Percentiles rank a stretch among this genome's conserved stretches.
These are phyloP conservation scores for Actinernus sp. DNA, from an alignment of 92 coral and sea anemone species.

Conservation along the genomic window DNA sequence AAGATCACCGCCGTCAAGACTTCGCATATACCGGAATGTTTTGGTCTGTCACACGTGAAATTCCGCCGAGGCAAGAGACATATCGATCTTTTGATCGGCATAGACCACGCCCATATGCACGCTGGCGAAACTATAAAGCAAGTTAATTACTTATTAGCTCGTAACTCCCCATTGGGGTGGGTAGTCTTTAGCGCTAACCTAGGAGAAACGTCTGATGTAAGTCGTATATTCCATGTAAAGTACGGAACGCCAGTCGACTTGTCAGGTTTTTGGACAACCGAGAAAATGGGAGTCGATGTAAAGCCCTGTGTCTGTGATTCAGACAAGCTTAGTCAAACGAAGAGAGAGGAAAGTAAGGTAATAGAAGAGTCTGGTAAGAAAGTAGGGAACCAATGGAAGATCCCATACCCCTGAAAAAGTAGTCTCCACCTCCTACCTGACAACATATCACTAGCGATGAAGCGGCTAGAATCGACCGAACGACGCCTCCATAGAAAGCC, in stretches of 20 bases:
- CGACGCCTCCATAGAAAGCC: conserved; percentile 36
- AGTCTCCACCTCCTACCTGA: conserved; percentile 15
- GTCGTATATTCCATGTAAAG: conserved; percentile 23
- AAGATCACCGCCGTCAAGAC: conserved; percentile 32
- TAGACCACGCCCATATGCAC: conserved; percentile 69
- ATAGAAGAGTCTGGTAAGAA: no score
- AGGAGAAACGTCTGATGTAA: neutral
- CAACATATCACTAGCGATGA: conserved; percentile 21
- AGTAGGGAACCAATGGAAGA: conserved; percentile 47
- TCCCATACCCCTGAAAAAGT: conserved; percentile 58
- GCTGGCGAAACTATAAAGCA: conserved; percentile 60
- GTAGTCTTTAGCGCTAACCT: conserved; percentile 38
- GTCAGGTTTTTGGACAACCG: conserved; percentile 49
- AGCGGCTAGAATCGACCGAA: conserved; percentile 52
- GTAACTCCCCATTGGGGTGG: conserved; percentile 64
- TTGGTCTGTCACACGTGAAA: conserved; percentile 26
- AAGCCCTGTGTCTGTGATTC: conserved; percentile 28
- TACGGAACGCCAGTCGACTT: conserved; percentile 31
- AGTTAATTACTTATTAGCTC: conserved; percentile 25
- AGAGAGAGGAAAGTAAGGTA: conserved; percentile 18
- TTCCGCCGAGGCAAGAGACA: conserved; percentile 39
- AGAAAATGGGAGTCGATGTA: conserved; percentile 48
- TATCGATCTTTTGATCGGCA: conserved; percentile 61
- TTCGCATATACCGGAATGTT: neutral
- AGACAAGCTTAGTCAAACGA: conserved; percentile 27